Conservation (phyloP, 2,113 vertebrate species). For the Arizona elegans region DNA sequence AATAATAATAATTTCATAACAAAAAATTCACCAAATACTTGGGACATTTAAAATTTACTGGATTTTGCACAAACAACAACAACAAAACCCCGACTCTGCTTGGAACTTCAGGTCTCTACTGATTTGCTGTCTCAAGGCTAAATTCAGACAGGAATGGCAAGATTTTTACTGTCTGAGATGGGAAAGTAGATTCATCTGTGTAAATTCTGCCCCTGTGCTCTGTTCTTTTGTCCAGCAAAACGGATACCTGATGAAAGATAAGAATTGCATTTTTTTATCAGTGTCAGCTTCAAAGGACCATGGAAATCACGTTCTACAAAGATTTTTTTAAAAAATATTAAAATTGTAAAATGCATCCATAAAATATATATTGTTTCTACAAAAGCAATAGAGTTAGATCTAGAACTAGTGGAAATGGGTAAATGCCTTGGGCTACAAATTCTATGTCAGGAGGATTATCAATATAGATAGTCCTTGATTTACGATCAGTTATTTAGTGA, state of each 20-base stretch:
- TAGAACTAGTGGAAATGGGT: not conserved
- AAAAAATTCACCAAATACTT: not conserved
- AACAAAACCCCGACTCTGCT: not conserved
- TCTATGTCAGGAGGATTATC: not conserved
- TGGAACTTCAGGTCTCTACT: not conserved
- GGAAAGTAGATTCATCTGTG: constrained; percentile 29
- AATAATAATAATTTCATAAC: not conserved
- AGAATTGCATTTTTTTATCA: constrained; percentile 29
- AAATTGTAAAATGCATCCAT: constrained; percentile 18
- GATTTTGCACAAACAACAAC: not conserved
- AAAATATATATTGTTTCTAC: constrained; percentile 31
- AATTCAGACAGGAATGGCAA: constrained; percentile 30
- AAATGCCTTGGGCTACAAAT: not conserved
- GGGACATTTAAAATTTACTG: not conserved
- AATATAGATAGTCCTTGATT: not conserved
- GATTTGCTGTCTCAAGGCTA: constrained; percentile 14
- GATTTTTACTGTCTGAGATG: constrained; percentile 3
- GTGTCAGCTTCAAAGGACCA: constrained; percentile 49
- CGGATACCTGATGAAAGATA: constrained; percentile 45
- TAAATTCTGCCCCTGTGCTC: constrained; percentile 39
- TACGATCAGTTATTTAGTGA: not conserved
- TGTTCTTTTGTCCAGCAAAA: constrained; percentile 48
- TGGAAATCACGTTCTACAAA: constrained; percentile 31
- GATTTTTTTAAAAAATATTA: constrained; percentile 19
- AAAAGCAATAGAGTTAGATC: not conserved